Conservation (phyloP, 2,888 invertebrate genomes). For the Patella pellucida region DNA sequence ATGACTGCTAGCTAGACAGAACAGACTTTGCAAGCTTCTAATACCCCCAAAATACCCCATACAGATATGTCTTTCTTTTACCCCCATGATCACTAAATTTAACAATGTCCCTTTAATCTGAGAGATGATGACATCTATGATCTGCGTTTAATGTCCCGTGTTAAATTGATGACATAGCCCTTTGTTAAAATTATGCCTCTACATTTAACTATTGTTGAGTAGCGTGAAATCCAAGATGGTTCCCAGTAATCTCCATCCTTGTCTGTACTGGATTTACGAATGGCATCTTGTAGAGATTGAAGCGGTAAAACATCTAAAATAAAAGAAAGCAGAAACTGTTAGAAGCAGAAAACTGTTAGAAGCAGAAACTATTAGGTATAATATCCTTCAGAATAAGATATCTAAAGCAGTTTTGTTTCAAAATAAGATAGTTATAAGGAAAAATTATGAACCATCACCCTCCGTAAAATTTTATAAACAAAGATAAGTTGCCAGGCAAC, state of each 20-base stretch:
- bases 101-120: too few relatives aligned
- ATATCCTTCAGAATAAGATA: background rate
- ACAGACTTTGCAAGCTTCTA: too few relatives aligned
- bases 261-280: constrained; percentile 74
- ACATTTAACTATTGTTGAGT: constrained; percentile 90
- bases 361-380: background rate
- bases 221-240: constrained; percentile 84
- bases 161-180: constrained; percentile 80
- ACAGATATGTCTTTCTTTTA: too few relatives aligned
- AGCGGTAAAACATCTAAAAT: constrained; percentile 56
- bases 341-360: too few relatives aligned
- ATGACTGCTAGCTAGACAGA: too few relatives aligned
- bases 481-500: too few relatives aligned
- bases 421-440: background rate
- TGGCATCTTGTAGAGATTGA: constrained; percentile 50
- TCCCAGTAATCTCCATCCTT: constrained; percentile 75
- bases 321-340: constrained; percentile 8
- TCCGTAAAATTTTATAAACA: too few relatives aligned
- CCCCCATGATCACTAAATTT: too few relatives aligned
- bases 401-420: background rate
- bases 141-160: constrained; percentile 49
- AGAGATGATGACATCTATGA: background rate
- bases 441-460: too few relatives aligned
- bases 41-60: too few relatives aligned
- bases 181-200: constrained; percentile 91